Evolutionary conservation across 2,797 vertebrate genomes (phyloP).

Genomic region (Lophius americanus): DNA sequence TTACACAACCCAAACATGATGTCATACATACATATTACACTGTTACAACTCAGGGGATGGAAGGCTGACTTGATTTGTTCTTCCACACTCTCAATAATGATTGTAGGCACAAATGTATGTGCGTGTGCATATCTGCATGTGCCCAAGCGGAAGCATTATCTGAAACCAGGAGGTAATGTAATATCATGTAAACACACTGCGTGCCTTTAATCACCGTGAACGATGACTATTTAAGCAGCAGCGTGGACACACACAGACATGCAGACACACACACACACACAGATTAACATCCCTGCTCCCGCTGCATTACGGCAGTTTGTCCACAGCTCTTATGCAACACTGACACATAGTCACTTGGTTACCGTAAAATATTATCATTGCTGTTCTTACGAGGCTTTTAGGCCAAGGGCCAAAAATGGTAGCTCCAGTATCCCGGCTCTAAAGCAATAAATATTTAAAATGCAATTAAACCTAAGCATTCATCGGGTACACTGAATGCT

Average conservation of each 20-base stretch:
- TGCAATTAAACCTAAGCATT: neutral
- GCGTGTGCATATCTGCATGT: neutral
- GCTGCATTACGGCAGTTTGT: slow-evolving; percentile 31
- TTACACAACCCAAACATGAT: slow-evolving; percentile 53
- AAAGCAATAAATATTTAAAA: slow-evolving; percentile 9
- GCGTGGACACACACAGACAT: slow-evolving; percentile 17
- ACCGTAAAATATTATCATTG: slow-evolving; percentile 8
- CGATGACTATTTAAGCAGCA: slow-evolving; percentile 44
- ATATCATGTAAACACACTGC: slow-evolving; percentile 58
- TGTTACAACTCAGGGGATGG: slow-evolving; percentile 29
- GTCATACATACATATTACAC: slow-evolving; percentile 28
- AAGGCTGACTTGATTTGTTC: slow-evolving; percentile 28
- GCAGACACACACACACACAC: slow-evolving; percentile 3
- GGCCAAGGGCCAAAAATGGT: neutral
- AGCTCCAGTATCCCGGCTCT: neutral
- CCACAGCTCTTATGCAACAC: slow-evolving; percentile 4
- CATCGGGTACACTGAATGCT: neutral
- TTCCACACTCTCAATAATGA: slow-evolving; percentile 15
- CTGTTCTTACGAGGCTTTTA: neutral
- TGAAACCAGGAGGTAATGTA: slow-evolving; percentile 54
- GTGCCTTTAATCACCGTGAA: slow-evolving; percentile 54
- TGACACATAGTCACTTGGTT: slow-evolving; percentile 1
- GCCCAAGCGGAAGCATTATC: slow-evolving; percentile 27
- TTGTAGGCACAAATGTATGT: neutral
- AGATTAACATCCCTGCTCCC: slow-evolving; percentile 44